phyloP scores from a whole-genome alignment of 2,797 vertebrate genomes.

The Malurus leucopterus region DNA sequence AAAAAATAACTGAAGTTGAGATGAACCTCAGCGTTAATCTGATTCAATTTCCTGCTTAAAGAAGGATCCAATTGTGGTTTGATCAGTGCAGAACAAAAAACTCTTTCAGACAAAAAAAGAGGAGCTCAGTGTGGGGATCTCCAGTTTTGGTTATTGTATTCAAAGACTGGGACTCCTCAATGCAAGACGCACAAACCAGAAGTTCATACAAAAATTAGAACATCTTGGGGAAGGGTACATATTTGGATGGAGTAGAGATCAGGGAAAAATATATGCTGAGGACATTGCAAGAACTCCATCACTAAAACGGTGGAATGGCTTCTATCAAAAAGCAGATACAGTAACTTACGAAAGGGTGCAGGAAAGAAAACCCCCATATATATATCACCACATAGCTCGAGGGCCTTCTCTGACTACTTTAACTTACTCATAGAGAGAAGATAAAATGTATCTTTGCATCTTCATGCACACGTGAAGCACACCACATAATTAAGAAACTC shows the following conservation, averaged over 20 bases:
- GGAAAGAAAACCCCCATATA: background rate
- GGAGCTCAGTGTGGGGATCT: background rate
- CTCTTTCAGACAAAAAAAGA: background rate
- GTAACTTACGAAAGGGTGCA: background rate
- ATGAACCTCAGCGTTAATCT: background rate
- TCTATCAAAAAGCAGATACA: background rate
- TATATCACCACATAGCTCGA: fast-evolving
- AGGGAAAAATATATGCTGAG: background rate
- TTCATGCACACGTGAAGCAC: background rate
- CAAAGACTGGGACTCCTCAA: background rate
- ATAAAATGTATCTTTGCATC: background rate
- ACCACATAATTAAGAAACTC: background rate
- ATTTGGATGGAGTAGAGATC: background rate
- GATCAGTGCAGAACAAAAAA: background rate
- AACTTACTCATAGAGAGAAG: background rate
- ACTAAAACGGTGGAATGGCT: background rate
- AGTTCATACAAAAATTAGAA: background rate
- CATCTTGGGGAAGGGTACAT: background rate
- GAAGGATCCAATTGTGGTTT: background rate
- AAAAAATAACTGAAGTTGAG: background rate
- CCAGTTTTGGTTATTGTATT: background rate
- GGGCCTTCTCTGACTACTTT: background rate
- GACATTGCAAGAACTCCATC: background rate
- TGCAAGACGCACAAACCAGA: background rate
- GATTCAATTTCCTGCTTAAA: background rate